These are phyloP conservation scores for Zoanthus solanderi DNA, from an alignment of 92 coral and sea anemone species.

Conservation along the genomic window DNA sequence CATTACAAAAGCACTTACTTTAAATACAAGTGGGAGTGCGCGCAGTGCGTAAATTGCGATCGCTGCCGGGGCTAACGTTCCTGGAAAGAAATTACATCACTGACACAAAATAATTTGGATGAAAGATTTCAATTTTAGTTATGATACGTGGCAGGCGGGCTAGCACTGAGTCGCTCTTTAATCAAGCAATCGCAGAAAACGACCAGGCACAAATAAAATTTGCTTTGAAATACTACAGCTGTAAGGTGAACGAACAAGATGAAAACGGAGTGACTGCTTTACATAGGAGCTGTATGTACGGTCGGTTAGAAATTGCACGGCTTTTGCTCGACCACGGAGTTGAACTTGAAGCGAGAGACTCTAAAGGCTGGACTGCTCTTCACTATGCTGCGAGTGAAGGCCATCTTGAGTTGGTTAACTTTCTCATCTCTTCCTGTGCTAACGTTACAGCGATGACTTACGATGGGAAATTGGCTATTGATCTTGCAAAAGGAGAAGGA, in stretches of 20 bases:
- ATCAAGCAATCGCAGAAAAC: constrained; percentile 81
- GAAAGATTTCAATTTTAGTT: not conserved
- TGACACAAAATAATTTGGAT: not conserved
- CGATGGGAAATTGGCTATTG: constrained; percentile 86
- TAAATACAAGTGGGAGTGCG: constrained; percentile 30
- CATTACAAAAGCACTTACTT: constrained; percentile 52
- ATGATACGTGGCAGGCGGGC: constrained; percentile 43
- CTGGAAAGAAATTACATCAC: constrained; percentile 24
- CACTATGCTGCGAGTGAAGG: constrained; percentile 87
- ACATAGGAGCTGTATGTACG: constrained; percentile 83
- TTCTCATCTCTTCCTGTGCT: constrained; percentile 76
- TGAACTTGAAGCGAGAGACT: constrained; percentile 78
- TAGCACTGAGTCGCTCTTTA: constrained; percentile 63
- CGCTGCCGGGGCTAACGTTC: not conserved
- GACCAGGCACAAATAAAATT: constrained; percentile 82
- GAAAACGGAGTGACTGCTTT: constrained; percentile 81
- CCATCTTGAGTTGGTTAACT: constrained; percentile 71
- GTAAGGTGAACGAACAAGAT: constrained; percentile 81
- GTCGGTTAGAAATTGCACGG: constrained; percentile 75
- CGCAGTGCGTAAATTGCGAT: constrained; percentile 10
- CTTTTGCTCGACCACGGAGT: constrained; percentile 84
- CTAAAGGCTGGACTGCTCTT: constrained; percentile 85
- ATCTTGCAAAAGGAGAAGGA: constrained; percentile 87
- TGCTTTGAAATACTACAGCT: constrained; percentile 72
- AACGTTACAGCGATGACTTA: constrained; percentile 71